Percentiles rank a stretch among this genome's conserved stretches.
phyloP scores from a whole-genome alignment of 2,797 vertebrate genomes.

The Threskiornis aethiopicus region DNA sequence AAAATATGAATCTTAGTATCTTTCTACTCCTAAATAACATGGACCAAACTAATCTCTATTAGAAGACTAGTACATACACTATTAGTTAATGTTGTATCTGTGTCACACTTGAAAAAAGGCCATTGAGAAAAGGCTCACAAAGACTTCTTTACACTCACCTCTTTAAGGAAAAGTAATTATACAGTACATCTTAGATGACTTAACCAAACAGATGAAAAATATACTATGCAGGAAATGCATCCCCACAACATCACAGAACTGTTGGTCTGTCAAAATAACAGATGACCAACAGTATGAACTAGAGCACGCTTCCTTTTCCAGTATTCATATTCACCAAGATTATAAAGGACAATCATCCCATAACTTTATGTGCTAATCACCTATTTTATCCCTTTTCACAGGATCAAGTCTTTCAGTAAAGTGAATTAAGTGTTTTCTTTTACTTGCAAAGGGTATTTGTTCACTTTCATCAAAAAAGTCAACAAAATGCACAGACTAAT shows the following conservation, averaged over 20 bases:
- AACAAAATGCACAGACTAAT: background rate
- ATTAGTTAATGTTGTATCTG: background rate
- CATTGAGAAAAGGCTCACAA: background rate
- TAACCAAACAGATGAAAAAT: background rate
- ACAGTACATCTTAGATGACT: background rate
- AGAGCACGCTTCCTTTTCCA: background rate
- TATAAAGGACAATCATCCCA: background rate
- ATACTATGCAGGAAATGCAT: background rate
- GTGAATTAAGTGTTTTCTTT: background rate
- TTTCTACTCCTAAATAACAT: background rate
- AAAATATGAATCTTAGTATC: background rate
- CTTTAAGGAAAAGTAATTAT: background rate
- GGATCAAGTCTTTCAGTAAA: background rate
- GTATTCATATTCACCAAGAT: background rate
- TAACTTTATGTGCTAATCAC: background rate
- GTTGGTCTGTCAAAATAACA: background rate
- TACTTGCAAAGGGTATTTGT: background rate
- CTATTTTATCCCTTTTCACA: background rate
- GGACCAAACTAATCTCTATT: background rate
- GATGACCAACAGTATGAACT: background rate
- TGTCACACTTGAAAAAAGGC: background rate
- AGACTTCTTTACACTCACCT: background rate
- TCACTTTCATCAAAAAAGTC: background rate
- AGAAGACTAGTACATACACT: background rate
- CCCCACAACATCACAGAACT: background rate